These are phyloP conservation scores for Apostichopus californicus DNA, from an alignment of 35 echinoderm and acorn worm species.

Conservation along the genomic window DNA sequence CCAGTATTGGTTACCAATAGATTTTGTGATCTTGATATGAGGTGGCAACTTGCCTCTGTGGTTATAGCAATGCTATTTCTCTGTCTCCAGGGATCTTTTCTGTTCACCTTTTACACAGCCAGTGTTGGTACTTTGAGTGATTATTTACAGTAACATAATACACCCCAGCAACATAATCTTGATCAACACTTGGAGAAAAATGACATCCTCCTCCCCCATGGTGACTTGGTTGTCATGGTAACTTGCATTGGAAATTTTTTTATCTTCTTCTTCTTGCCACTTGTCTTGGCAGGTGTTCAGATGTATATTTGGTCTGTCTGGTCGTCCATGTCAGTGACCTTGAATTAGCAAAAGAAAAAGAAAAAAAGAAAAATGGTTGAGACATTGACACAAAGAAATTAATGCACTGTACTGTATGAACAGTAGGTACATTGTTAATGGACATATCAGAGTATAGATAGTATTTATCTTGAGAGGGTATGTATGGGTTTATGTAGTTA, in stretches of 20 bases:
- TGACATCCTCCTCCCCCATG: conserved; percentile 15
- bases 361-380: no score
- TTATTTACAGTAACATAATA: conserved; percentile 7
- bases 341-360: neutral
- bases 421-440: no score
- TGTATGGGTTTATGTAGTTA: no score
- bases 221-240: conserved; percentile 7
- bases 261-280: neutral
- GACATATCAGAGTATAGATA: no score
- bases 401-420: no score
- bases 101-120: neutral
- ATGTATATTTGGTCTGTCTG: neutral
- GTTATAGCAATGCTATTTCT: neutral
- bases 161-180: neutral
- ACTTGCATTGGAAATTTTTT: neutral
- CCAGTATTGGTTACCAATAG: neutral
- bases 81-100: neutral
- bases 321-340: neutral
- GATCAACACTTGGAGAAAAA: conserved; percentile 13
- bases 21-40: neutral
- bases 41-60: neutral
- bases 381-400: no score
- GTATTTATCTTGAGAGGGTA: no score
- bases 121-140: neutral
- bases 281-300: neutral